Conservation (phyloP, 2,888 invertebrate genomes). For the Himalopsyche kuldschensis region DNA sequence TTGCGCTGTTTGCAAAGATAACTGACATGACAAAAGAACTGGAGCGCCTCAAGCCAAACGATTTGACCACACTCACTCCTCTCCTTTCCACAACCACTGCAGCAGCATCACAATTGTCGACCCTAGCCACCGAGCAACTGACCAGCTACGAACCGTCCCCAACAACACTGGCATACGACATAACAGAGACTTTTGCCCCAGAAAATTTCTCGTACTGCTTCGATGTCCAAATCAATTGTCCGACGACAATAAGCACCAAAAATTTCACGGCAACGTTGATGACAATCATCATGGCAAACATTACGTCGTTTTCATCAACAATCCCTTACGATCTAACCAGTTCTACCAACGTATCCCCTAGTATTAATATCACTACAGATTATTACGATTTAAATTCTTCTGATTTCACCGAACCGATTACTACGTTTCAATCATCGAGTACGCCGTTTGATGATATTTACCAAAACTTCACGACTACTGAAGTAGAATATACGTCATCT, state of each 20-base stretch:
- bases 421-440: background rate
- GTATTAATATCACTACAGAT: background rate
- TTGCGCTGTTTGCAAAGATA: slow-evolving; percentile 89
- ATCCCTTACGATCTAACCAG: background rate
- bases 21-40: slow-evolving; percentile 69
- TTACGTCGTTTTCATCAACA: background rate
- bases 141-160: background rate
- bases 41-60: slow-evolving; percentile 57
- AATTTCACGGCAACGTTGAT: slow-evolving; percentile 47
- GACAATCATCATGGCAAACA: slow-evolving; percentile 40
- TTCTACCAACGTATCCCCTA: background rate
- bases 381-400: background rate
- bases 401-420: background rate
- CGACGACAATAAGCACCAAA: slow-evolving; percentile 43
- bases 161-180: background rate
- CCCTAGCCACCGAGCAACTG: slow-evolving; percentile 8
- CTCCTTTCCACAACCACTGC: background rate
- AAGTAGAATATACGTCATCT: background rate
- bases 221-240: slow-evolving; percentile 46
- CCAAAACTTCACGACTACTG: background rate
- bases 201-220: slow-evolving; percentile 44
- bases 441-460: background rate
- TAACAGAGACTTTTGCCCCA: background rate
- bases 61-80: slow-evolving; percentile 33
- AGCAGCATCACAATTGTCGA: slow-evolving; percentile 1